Evolutionary conservation across 2,113 vertebrate genomes (phyloP), one percentile per base, ranked within the genome.

Genomic region (Chloropsis hardwickii): DNA sequence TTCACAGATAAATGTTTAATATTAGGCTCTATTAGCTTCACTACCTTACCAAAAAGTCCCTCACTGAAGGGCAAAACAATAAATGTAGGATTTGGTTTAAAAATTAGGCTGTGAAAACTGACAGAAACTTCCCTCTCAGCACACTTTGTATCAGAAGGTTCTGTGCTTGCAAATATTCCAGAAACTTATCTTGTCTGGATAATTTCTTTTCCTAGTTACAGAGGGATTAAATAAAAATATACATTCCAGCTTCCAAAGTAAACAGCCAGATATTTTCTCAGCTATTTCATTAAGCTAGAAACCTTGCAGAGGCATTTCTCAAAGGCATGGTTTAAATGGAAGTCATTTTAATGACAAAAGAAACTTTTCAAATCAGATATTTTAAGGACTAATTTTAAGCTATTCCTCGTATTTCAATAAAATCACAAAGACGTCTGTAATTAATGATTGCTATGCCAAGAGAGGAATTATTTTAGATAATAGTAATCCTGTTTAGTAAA

Each of bases 321-420:
- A 61, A 86, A 90, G 15, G n/a, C 22, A 31, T 24, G 14, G 44
- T 79, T 94, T 76, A 88, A 95, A 91, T 35, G 22, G 33, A 72
- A 95, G 27, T 40, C 4, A 92, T 82, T 93, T 92, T 47, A 87
- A 92, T 56, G 37, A 86, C 81, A 94, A 74, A 84, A 87, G 42
- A 23, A 77, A 76, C 56, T 37, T 79, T 74, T n/a, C 1, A 80
- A 58, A 92, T 79, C 40, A 28, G 54, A 61, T 67, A 72, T 51
- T 69, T 83, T 57, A 74, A 91, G 24, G 51, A 70, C 27, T 71
- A 25, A 60, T 67, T 88, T 51, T 85, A 60, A 94, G 54, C 37
- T 74, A 28, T 39, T 88, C 86, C 44, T 58, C 33, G 37, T 81
- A 80, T 58, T 88, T 71, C 12, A 16, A 12, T 24, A 81, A 91